A percentile compares a stretch with the other conserved stretches of the same genome.
These are phyloP conservation scores for Megastigmus dorsalis DNA, from an alignment of 2,888 invertebrate species.

Conservation along the genomic window DNA sequence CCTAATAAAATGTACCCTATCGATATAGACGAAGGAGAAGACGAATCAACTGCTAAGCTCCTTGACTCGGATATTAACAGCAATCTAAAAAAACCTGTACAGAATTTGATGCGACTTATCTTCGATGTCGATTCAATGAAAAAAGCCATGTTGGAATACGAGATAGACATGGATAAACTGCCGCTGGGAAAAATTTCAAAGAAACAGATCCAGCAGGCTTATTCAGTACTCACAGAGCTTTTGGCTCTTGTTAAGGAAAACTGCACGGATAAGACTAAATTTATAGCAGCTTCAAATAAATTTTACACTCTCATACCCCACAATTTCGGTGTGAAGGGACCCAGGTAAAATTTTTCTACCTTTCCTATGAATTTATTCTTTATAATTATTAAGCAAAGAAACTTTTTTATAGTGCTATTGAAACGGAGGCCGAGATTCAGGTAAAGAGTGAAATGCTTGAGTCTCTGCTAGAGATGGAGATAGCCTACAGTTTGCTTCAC, in stretches of 20 bases:
- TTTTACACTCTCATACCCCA: conserved; percentile 98
- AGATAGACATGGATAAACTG: conserved; percentile 98
- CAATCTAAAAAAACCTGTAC: conserved; percentile 84
- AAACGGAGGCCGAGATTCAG: conserved; percentile 84
- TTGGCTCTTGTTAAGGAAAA: conserved; percentile 78
- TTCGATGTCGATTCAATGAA: conserved; percentile 96
- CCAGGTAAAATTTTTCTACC: conserved; percentile 78
- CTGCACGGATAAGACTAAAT: conserved; percentile 73
- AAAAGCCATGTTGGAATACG: conserved; percentile 93
- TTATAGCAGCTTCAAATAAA: conserved; percentile 91
- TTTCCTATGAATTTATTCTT: no score
- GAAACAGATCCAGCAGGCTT: conserved; percentile 91
- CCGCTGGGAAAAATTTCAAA: conserved; percentile 96
- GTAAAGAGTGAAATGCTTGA: conserved; percentile 89
- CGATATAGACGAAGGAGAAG: conserved; percentile 90
- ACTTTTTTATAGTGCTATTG: conserved; percentile 76
- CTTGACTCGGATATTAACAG: conserved; percentile 79
- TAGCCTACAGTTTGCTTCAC: conserved; percentile 92
- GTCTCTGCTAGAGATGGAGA: conserved; percentile 93
- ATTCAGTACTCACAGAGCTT: conserved; percentile 84
- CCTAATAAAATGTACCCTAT: conserved; percentile 88
- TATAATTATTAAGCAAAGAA: no score
- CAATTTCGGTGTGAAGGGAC: conserved; percentile 89
- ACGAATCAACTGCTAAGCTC: conserved; percentile 71
- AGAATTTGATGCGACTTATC: conserved; percentile 88